Evolutionary conservation across 37 sponge, comb jelly and placozoan species (phyloP).

Genomic region (Cliona cf. orientalis): DNA sequence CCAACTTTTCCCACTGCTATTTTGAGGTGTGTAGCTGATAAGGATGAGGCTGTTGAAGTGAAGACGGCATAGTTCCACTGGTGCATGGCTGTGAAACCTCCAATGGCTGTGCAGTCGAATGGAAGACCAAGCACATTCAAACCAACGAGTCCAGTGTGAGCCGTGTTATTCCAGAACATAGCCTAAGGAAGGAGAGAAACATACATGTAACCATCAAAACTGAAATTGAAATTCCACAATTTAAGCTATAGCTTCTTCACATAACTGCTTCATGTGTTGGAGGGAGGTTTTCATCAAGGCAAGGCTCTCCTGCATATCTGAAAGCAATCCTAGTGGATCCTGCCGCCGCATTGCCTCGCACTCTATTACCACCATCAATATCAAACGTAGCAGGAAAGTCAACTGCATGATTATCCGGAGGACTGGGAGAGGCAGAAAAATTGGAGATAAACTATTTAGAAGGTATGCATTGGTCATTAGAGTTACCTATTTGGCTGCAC

Average conservation of each 20-base stretch:
- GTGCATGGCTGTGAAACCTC: slow-evolving; percentile 63
- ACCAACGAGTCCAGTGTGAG: slow-evolving; percentile 75
- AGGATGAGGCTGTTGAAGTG: slow-evolving; percentile 71
- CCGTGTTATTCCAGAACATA: slow-evolving; percentile 79
- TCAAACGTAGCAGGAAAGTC: slow-evolving; percentile 93
- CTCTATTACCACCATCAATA: slow-evolving; percentile 57
- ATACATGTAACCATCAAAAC: background rate
- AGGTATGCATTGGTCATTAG: background rate
- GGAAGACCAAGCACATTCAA: slow-evolving; percentile 65
- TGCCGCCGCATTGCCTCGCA: slow-evolving; percentile 79
- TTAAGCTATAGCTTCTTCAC: background rate
- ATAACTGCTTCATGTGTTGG: slow-evolving; percentile 13
- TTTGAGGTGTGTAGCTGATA: slow-evolving; percentile 54
- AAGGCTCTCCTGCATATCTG: slow-evolving; percentile 67
- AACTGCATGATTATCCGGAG: slow-evolving; percentile 84
- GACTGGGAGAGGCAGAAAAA: slow-evolving; percentile 1
- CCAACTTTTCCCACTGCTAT: slow-evolving; percentile 82
- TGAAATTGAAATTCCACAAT: background rate
- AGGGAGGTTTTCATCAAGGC: slow-evolving; percentile 24
- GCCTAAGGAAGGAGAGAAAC: slow-evolving; percentile 44
- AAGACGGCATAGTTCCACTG: slow-evolving; percentile 89
- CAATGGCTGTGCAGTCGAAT: slow-evolving; percentile 68
- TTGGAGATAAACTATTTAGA: background rate
- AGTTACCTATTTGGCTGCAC: slow-evolving; percentile 61
- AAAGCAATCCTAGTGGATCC: slow-evolving; percentile 71